Conservation (phyloP, 2,797 vertebrate species). For the Sebastes itinus region DNA sequence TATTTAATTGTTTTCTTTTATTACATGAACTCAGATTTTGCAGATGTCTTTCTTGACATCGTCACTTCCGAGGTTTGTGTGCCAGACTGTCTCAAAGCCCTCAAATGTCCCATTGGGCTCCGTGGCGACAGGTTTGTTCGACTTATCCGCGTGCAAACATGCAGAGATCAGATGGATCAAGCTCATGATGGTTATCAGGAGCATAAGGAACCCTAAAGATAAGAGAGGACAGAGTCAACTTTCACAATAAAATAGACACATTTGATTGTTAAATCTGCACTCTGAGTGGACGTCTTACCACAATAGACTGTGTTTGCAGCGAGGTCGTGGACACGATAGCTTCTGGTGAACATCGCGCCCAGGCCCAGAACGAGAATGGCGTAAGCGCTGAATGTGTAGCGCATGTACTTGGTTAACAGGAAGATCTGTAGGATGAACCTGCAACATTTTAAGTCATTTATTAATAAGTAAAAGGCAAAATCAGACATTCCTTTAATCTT, state of each 20-base stretch:
- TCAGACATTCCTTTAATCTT: not conserved
- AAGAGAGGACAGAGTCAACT: not conserved
- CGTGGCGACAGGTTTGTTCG: not conserved
- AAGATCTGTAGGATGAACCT: slow-evolving; percentile 82
- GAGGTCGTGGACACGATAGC: slow-evolving; percentile 44
- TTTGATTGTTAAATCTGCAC: not conserved
- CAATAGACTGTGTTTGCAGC: slow-evolving; percentile 58
- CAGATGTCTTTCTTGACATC: not conserved
- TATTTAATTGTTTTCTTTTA: not conserved
- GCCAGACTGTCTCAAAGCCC: slow-evolving; percentile 26
- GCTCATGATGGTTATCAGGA: slow-evolving; percentile 63
- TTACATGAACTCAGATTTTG: not conserved
- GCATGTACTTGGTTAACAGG: slow-evolving; percentile 70
- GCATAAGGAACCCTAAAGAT: slow-evolving; percentile 59
- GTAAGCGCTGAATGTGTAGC: slow-evolving; percentile 78
- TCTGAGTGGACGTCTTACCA: slow-evolving; percentile 47
- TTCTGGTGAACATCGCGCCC: slow-evolving; percentile 71
- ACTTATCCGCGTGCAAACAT: slow-evolving; percentile 29
- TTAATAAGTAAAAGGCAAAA: not conserved
- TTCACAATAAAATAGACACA: not conserved
- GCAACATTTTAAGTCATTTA: not conserved
- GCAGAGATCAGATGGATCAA: slow-evolving; percentile 30
- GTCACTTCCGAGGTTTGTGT: not conserved
- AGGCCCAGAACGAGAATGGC: slow-evolving; percentile 75
- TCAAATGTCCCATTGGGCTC: not conserved